Base-by-base conservation (phyloP, 2,888 invertebrate species). In the Tinea pellionella region DNA sequence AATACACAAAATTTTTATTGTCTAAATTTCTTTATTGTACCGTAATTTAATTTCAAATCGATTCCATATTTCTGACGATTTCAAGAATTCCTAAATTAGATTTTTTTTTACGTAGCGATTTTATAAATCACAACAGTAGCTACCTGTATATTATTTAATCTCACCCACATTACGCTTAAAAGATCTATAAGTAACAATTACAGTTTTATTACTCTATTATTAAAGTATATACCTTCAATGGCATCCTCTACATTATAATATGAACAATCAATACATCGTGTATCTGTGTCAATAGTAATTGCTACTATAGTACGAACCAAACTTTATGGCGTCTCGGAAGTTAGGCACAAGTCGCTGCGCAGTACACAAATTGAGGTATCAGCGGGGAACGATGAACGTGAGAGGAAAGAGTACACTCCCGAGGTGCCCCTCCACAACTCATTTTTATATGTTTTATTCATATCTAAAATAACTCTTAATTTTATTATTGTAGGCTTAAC, bases 111-210 rank as follows among this genome's bases (percentile, higher is more conserved):
- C 12, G 3, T 41, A 41, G 41, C 13, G 3, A 24, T 24, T 24
- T 24, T 15, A 47, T 47, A 47, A 47, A 15, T 47, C 47, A 47
- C 47, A 47, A 47, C 47, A 47, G 47, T 47, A 47, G 47, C 15
- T 16, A 15, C 15, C 15, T 9, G 47, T 53, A 6, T 24, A 24
- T 24, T 24, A 18, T 53, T 53, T 53, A 18, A 24, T 18, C 53
- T 53, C 12, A 13, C 51, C 18, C 6, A 15, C 53, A 77, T 77
- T 75, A 75, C 72, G 69, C 67, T 71, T 70, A 69, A 74, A 71
- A 73, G 73, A 71, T 71, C 66, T 70, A 72, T 71, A 69, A 71
- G 72, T 73, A 67, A 67, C 71, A 75, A 78, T 78, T 77, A 80
- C 67, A 73, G 65, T 64, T 66, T 65, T 64, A 67, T 65, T 63